Conservation (phyloP, 2,888 invertebrate genomes). For the Microctonus aethiopoides region DNA sequence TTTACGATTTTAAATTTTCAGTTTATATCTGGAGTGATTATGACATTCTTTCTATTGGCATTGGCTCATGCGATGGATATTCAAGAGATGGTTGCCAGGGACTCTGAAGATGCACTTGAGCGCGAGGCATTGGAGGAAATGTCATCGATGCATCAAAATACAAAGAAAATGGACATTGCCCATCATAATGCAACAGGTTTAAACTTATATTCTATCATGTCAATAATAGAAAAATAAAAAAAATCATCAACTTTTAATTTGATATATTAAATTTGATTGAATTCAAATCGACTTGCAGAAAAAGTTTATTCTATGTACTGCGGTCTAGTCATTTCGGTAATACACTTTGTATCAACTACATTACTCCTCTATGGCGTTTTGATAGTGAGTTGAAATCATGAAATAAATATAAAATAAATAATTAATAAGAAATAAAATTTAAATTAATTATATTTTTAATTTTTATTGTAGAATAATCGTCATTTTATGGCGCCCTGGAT, state of each 20-base stretch:
- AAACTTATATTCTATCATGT: background rate
- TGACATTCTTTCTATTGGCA: slow-evolving; percentile 63
- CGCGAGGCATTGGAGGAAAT: slow-evolving; percentile 63
- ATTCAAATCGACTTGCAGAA: slow-evolving; percentile 53
- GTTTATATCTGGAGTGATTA: slow-evolving; percentile 61
- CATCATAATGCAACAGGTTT: slow-evolving; percentile 66
- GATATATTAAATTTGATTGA: no score
- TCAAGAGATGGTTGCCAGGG: slow-evolving; percentile 65
- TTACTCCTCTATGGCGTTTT: slow-evolving; percentile 66
- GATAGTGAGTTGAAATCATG: slow-evolving; percentile 56
- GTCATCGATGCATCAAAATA: slow-evolving; percentile 63
- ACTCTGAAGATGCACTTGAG: slow-evolving; percentile 66
- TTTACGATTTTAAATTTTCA: slow-evolving; percentile 37
- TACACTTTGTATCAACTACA: slow-evolving; percentile 64
- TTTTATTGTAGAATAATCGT: slow-evolving; percentile 61
- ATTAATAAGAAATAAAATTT: background rate
- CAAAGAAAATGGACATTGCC: slow-evolving; percentile 65
- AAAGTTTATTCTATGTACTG: slow-evolving; percentile 65
- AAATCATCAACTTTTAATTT: background rate
- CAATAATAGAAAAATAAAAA: background rate
- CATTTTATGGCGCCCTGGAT: slow-evolving; percentile 67
- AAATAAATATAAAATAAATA: background rate
- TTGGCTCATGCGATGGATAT: slow-evolving; percentile 66
- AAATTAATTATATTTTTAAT: slow-evolving; percentile 2
- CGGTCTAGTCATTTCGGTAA: slow-evolving; percentile 62